Conservation (phyloP, 1,140 invertebrate species). For the Megalopta genalis region DNA sequence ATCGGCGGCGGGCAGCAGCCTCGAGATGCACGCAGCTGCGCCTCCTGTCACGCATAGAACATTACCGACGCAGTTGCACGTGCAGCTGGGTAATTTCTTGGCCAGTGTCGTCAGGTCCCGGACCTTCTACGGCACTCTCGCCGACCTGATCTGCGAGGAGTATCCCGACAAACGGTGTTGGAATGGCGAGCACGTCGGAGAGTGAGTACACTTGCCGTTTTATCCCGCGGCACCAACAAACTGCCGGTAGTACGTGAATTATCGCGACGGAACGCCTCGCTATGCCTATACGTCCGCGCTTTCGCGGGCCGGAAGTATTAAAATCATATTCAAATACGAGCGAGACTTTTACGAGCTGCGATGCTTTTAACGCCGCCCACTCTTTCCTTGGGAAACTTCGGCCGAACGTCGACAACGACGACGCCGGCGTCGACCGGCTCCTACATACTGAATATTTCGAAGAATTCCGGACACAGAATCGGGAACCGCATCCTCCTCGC, state of each 20-base stretch:
- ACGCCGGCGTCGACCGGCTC: no score
- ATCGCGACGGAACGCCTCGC: background rate
- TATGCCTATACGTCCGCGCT: background rate
- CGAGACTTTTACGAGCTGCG: slow-evolving; percentile 9
- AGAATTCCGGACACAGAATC: no score
- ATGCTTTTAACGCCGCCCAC: background rate
- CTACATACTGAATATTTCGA: no score
- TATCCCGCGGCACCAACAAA: background rate
- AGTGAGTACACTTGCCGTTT: slow-evolving; percentile 82
- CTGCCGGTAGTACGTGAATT: background rate
- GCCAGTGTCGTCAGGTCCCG: slow-evolving; percentile 84
- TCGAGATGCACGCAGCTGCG: slow-evolving; percentile 54
- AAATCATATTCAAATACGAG: slow-evolving; percentile 4
- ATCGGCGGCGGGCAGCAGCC: slow-evolving; percentile 19
- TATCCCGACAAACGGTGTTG: slow-evolving; percentile 82
- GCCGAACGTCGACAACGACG: no score
- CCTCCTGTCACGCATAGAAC: slow-evolving; percentile 51
- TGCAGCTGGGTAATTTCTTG: slow-evolving; percentile 84
- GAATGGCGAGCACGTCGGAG: slow-evolving; percentile 87
- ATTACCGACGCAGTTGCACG: slow-evolving; percentile 67
- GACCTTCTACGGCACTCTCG: slow-evolving; percentile 85
- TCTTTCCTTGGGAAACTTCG: no score
- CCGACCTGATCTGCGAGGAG: slow-evolving; percentile 85
- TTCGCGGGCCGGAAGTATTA: background rate
- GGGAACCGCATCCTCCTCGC: no score